phyloP scores from a whole-genome alignment of 1,140 invertebrate genomes.

The Andrena cerasifolii region DNA sequence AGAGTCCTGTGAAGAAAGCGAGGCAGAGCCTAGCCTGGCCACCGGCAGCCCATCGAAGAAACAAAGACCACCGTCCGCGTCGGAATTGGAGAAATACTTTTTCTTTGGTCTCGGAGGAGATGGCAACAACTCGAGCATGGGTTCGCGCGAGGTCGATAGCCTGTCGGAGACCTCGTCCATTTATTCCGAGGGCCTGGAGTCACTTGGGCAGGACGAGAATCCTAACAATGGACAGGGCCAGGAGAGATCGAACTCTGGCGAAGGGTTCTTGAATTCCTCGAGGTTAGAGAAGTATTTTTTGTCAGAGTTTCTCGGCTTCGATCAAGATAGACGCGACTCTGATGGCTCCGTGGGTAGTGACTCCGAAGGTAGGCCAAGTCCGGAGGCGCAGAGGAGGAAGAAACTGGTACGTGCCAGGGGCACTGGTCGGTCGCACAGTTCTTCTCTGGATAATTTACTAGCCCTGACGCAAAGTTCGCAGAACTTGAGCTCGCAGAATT shows the following conservation, averaged over 20 bases:
- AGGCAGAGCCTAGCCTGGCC: slow-evolving; percentile 85
- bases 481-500: slow-evolving; percentile 82
- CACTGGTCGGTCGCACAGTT: slow-evolving; percentile 90
- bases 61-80: slow-evolving; percentile 86
- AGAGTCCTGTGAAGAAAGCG: slow-evolving; percentile 96
- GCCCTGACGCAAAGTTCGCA: slow-evolving; percentile 82
- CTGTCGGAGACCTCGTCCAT: slow-evolving; percentile 94
- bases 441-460: slow-evolving; percentile 89
- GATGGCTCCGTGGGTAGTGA: slow-evolving; percentile 93
- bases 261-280: slow-evolving; percentile 90
- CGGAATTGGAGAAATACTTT: slow-evolving; percentile 95
- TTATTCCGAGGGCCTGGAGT: slow-evolving; percentile 91
- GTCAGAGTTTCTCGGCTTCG: slow-evolving; percentile 92
- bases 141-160: slow-evolving; percentile 85
- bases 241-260: slow-evolving; percentile 83
- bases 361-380: slow-evolving; percentile 92
- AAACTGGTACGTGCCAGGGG: slow-evolving; percentile 90
- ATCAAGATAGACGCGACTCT: slow-evolving; percentile 87
- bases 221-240: slow-evolving; percentile 70
- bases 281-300: slow-evolving; percentile 95
- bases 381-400: slow-evolving; percentile 90
- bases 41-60: slow-evolving; percentile 82
- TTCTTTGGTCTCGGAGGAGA: slow-evolving; percentile 93
- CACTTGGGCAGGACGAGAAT: slow-evolving; percentile 83
- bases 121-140: slow-evolving; percentile 81